Conservation (phyloP, 2,797 vertebrate species). For the Pelobates cultripes region DNA sequence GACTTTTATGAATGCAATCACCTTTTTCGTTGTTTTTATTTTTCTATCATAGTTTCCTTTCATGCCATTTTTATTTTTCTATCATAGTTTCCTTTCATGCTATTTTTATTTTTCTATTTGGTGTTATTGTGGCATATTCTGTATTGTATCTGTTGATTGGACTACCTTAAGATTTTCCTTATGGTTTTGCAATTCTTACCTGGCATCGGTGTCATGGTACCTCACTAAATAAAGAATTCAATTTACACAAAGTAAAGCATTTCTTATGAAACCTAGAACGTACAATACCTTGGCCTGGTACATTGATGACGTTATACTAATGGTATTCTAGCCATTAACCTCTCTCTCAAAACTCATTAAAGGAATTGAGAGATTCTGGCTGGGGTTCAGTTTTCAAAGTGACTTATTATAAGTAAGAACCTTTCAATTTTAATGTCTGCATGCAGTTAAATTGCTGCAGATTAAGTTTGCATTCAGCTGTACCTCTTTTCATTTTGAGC, state of each 20-base stretch:
- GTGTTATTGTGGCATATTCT: no score
- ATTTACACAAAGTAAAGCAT: no score
- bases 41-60: no score
- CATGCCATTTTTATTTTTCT: no score
- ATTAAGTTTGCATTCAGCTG: conserved; percentile 12
- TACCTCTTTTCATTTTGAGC: conserved; percentile 5
- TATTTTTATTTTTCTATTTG: no score
- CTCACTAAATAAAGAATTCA: neutral
- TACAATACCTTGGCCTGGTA: conserved; percentile 19
- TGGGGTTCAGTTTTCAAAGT: conserved; percentile 36
- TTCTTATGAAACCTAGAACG: neutral
- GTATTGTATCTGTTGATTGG: no score
- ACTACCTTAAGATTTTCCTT: no score
- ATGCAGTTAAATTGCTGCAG: conserved; percentile 10
- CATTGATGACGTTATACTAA: conserved; percentile 42
- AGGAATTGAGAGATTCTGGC: conserved; percentile 48
- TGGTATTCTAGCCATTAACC: conserved; percentile 43
- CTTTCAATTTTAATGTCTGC: conserved; percentile 17
- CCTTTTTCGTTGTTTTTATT: no score
- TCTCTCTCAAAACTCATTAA: conserved; percentile 40
- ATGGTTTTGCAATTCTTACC: neutral
- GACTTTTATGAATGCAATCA: no score
- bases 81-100: no score
- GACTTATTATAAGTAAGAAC: conserved; percentile 30
- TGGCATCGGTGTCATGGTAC: neutral